Conservation (phyloP, 2,113 vertebrate species). For the Varanus komodoensis region DNA sequence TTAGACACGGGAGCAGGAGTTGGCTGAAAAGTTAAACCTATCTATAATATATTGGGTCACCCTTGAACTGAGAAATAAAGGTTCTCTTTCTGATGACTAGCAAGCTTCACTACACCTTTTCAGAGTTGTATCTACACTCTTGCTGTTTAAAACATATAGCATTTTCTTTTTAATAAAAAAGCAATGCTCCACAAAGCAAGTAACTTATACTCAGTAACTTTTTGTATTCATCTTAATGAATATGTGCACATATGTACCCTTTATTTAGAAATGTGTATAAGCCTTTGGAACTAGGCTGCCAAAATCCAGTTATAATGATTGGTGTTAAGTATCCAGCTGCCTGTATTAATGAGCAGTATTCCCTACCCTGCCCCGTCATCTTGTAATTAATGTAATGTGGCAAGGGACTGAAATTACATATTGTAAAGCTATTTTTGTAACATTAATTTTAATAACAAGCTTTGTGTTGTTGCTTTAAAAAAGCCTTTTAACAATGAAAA, state of each 20-base stretch:
- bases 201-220: not conserved
- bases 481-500: not conserved
- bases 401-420: not conserved
- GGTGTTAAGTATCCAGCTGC: conserved; percentile 9
- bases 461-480: not conserved
- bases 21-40: not conserved
- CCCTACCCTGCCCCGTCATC: not conserved
- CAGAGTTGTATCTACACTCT: not conserved
- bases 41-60: not conserved
- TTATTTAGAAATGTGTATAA: not conserved
- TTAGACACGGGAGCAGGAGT: not conserved
- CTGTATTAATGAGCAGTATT: not conserved
- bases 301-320: not conserved
- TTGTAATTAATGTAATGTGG: conserved; percentile 2
- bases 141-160: not conserved
- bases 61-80: not conserved
- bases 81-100: not conserved
- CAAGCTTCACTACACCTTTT: not conserved
- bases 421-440: conserved; percentile 4
- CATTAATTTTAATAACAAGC: not conserved
- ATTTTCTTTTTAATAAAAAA: not conserved
- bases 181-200: not conserved
- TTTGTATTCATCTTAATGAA: conserved; percentile 3
- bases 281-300: not conserved
- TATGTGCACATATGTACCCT: not conserved